Evolutionary conservation across 2,113 vertebrate genomes (phyloP), one percentile per base, ranked within the genome.

Genomic region (Lathamus discolor): DNA sequence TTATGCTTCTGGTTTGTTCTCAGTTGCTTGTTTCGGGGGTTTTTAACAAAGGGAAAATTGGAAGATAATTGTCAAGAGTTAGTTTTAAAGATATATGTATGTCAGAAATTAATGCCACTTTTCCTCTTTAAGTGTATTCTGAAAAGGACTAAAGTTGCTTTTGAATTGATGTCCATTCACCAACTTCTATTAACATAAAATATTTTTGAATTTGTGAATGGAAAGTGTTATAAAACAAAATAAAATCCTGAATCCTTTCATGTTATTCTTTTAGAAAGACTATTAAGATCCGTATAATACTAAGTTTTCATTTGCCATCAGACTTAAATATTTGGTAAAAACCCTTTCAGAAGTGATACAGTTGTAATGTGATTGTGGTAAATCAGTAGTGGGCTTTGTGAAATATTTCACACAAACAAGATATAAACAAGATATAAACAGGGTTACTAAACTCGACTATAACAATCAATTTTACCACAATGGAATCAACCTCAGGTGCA

Each of bases 341-440:
- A 85, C 62, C 4, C 62, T 31, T 22, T 70, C 17, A 81, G 18
- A 92, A 88, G 2, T 3, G 3, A 76, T 78, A 77, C 25, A 73
- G 13, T 80, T 72, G 46, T 48, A 88, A 91, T 67, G 16, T n/a
- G 77, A 75, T 68, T 93, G 25, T 70, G 85, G 72, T 86, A 93
- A 93, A 91, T 78, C 44, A 78, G 33, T 41, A 62, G n/a, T 51
- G 14, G 23, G 5, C 3, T 91, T 61, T 61, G 46, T 92, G 62
- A 89, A 94, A 96, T 82, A 91, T 81, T 94, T 92, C 75, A 85
- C 59, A 79, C 52, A 83, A 87, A 83, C 29, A 59, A 59, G 55
- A 55, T 54, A 54, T 7, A 12, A 75, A 74, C 37, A 63, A 87
- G 44, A 41, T 67, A 76, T 59, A 84, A 92, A 83, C n/a, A 79